phyloP scores from a whole-genome alignment of 2,113 vertebrate species.

The Python bivittatus region DNA sequence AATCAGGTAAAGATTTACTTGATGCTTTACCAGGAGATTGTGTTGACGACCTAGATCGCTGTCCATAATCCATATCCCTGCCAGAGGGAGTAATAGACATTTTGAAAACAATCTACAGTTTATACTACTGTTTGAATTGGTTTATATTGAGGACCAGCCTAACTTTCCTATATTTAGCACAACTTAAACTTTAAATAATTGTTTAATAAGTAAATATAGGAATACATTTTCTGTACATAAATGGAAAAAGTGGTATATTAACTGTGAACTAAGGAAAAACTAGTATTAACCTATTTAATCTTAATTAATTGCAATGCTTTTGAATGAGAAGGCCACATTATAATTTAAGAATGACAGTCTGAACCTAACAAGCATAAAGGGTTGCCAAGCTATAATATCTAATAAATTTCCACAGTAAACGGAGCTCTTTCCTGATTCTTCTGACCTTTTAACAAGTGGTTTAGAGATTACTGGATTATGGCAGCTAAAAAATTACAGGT shows the following conservation, averaged over 20 bases:
- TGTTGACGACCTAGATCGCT: too few relatives aligned
- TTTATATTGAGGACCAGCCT: background rate
- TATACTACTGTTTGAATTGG: background rate
- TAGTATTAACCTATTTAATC: slow-evolving; percentile 4
- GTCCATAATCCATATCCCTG: slow-evolving; percentile 40
- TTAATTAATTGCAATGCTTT: slow-evolving; percentile 2
- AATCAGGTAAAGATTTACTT: too few relatives aligned
- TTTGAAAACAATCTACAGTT: too few relatives aligned
- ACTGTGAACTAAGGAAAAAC: background rate
- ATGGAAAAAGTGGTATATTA: background rate
- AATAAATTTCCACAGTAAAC: slow-evolving; percentile 58
- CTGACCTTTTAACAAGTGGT: slow-evolving; percentile 72
- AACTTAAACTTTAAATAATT: background rate
- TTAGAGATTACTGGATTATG: slow-evolving; percentile 71
- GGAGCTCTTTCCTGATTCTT: slow-evolving; percentile 67
- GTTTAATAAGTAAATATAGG: background rate
- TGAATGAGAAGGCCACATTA: slow-evolving; percentile 15
- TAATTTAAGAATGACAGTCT: slow-evolving; percentile 57
- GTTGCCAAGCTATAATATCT: slow-evolving; percentile 72
- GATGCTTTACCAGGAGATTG: too few relatives aligned
- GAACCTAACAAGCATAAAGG: slow-evolving; percentile 68
- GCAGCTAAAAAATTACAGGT: slow-evolving; percentile 83
- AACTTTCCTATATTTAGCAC: background rate
- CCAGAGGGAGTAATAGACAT: background rate
- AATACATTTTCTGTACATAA: background rate